Conservation (phyloP, 2,888 invertebrate genomes). For the Heliconius ethilla region DNA sequence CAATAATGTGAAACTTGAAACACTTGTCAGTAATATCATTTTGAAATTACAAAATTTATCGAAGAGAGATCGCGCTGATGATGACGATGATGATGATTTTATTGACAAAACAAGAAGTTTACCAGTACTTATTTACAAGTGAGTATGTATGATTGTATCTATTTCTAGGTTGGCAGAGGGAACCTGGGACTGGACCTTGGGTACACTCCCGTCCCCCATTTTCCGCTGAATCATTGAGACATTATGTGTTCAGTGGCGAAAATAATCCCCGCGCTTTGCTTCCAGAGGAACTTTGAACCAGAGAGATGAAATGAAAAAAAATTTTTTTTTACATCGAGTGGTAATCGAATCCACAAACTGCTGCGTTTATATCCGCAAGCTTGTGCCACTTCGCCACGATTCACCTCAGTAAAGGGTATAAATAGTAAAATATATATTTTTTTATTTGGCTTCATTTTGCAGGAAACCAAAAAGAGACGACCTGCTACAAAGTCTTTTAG, state of each 20-base stretch:
- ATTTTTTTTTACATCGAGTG: too few relatives aligned
- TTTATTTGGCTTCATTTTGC: conserved; percentile 1
- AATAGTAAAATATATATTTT: not conserved
- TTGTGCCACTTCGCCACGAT: too few relatives aligned
- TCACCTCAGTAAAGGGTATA: not conserved
- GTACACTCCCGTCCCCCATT: too few relatives aligned
- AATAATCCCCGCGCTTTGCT: too few relatives aligned
- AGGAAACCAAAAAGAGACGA: conserved; percentile 24
- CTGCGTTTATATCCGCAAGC: too few relatives aligned
- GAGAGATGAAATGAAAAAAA: too few relatives aligned
- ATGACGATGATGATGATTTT: conserved; percentile 29
- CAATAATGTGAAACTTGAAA: conserved; percentile 23
- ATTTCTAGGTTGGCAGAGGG: too few relatives aligned
- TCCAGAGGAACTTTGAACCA: too few relatives aligned
- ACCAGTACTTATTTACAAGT: conserved; percentile 25
- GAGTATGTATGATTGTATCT: not conserved
- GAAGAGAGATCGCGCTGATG: conserved; percentile 3
- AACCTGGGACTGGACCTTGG: too few relatives aligned
- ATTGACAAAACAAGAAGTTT: conserved; percentile 38
- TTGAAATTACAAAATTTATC: conserved; percentile 24
- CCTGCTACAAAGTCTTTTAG: conserved; percentile 30
- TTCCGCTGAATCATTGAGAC: too few relatives aligned
- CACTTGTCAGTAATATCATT: conserved; percentile 25
- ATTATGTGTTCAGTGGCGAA: too few relatives aligned
- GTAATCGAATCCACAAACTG: too few relatives aligned